Evolutionary conservation across 2,797 vertebrate species (phyloP).

Genomic region (Melanotaenia trifasciata): DNA sequence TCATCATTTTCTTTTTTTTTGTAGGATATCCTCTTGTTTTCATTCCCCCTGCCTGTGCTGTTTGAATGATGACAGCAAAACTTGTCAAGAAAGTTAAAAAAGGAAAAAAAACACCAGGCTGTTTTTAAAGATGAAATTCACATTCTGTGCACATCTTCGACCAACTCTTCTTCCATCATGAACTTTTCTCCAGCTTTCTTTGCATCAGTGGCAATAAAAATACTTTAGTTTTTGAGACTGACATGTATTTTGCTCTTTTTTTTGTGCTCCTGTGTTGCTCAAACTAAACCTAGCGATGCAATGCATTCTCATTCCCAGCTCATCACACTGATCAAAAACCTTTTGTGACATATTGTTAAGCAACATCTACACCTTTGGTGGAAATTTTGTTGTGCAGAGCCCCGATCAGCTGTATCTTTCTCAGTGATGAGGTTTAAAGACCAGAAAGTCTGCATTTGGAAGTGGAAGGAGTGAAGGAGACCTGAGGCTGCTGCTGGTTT

Average conservation of each 20-base stretch:
- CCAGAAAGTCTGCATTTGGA: background rate
- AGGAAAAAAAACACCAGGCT: background rate
- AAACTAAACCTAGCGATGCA: background rate
- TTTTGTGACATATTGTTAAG: background rate
- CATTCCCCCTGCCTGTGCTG: slow-evolving; percentile 20
- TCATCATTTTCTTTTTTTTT: slow-evolving; percentile 39
- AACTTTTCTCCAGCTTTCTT: background rate
- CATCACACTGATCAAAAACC: too few species aligned
- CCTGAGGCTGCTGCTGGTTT: background rate
- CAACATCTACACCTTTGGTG: background rate
- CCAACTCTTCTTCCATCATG: too few species aligned
- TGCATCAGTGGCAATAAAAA: background rate
- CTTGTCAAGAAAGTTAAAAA: slow-evolving; percentile 17
- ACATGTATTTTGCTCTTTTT: background rate
- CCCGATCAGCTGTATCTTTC: background rate
- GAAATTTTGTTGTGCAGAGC: too few species aligned
- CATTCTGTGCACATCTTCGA: background rate
- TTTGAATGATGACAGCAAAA: slow-evolving; percentile 4
- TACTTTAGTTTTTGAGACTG: background rate
- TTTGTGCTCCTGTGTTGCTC: background rate
- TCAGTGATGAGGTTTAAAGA: background rate
- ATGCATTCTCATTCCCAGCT: background rate
- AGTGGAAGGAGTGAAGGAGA: background rate
- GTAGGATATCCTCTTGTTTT: background rate
- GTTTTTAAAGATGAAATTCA: slow-evolving; percentile 1